Percentiles rank a stretch among this genome's conserved stretches.
These are phyloP conservation scores for Virgularia gustaviana DNA, from an alignment of 92 coral and sea anemone genomes.

Conservation along the genomic window DNA sequence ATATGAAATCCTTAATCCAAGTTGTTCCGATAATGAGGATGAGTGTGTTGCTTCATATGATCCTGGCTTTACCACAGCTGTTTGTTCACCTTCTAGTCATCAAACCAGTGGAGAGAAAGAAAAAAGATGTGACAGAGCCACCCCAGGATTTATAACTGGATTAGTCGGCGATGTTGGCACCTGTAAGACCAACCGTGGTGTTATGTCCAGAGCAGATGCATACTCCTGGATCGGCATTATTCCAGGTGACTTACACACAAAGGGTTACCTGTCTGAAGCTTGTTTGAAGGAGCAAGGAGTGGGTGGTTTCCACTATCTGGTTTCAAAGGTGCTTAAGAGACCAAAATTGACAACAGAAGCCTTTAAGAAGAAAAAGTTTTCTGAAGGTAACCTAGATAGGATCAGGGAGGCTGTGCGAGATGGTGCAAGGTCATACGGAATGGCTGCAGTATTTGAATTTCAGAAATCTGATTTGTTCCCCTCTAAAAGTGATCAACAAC, in stretches of 20 bases:
- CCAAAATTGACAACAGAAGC: constrained; percentile 39
- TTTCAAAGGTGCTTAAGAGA: constrained; percentile 23
- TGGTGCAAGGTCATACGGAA: constrained; percentile 34
- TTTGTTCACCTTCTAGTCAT: not conserved
- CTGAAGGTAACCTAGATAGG: constrained; percentile 31
- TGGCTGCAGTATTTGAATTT: constrained; percentile 47
- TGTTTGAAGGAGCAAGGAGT: constrained; percentile 53
- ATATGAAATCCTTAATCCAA: constrained; percentile 35
- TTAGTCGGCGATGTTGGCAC: too few relatives aligned
- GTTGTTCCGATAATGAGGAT: constrained; percentile 30
- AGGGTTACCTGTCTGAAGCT: constrained; percentile 45
- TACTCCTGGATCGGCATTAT: constrained; percentile 27
- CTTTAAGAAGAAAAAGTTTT: constrained; percentile 53
- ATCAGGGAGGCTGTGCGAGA: constrained; percentile 48
- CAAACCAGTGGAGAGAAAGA: not conserved
- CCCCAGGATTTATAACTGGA: constrained; percentile 46
- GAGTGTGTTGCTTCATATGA: constrained; percentile 43
- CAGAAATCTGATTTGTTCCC: constrained; percentile 33
- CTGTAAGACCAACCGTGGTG: constrained; percentile 38
- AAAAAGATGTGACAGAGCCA: constrained; percentile 9
- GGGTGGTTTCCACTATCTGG: constrained; percentile 34
- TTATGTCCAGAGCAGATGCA: constrained; percentile 8
- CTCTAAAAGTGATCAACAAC: constrained; percentile 4
- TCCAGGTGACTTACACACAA: constrained; percentile 36
- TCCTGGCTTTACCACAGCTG: constrained; percentile 10